These are phyloP conservation scores for Hanleya hanleyi DNA, from an alignment of 2,888 invertebrate genomes.

Conservation along the genomic window DNA sequence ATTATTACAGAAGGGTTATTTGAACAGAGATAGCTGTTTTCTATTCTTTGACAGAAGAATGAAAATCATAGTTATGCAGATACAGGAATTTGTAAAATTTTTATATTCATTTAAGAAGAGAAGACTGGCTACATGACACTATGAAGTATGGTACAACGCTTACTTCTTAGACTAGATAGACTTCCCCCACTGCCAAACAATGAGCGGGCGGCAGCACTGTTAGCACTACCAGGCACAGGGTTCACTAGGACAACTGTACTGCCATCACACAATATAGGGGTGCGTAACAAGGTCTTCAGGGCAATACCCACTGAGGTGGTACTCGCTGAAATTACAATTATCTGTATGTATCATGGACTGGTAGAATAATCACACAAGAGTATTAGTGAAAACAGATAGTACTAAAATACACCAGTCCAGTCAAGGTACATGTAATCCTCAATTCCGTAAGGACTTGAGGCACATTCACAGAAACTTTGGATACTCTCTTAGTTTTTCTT, in stretches of 20 bases:
- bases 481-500: too few relatives aligned
- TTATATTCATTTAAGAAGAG: neutral
- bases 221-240: slow-evolving; percentile 54
- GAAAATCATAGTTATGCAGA: neutral
- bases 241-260: slow-evolving; percentile 64
- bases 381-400: too few relatives aligned
- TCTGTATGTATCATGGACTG: too few relatives aligned
- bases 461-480: too few relatives aligned
- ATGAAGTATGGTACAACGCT: slow-evolving; percentile 40
- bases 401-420: too few relatives aligned
- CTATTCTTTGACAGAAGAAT: too few relatives aligned
- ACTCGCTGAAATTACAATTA: too few relatives aligned
- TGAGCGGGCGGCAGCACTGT: slow-evolving; percentile 59
- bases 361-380: too few relatives aligned
- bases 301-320: slow-evolving; percentile 66
- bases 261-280: slow-evolving; percentile 69
- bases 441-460: too few relatives aligned
- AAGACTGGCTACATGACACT: neutral
- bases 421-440: too few relatives aligned
- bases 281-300: slow-evolving; percentile 62
- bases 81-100: neutral
- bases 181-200: slow-evolving; percentile 69
- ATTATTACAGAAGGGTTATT: too few relatives aligned
- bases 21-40: too few relatives aligned
- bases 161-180: slow-evolving; percentile 65